These are phyloP conservation scores for Bombus fervidus DNA, from an alignment of 1,140 invertebrate species.

Conservation along the genomic window DNA sequence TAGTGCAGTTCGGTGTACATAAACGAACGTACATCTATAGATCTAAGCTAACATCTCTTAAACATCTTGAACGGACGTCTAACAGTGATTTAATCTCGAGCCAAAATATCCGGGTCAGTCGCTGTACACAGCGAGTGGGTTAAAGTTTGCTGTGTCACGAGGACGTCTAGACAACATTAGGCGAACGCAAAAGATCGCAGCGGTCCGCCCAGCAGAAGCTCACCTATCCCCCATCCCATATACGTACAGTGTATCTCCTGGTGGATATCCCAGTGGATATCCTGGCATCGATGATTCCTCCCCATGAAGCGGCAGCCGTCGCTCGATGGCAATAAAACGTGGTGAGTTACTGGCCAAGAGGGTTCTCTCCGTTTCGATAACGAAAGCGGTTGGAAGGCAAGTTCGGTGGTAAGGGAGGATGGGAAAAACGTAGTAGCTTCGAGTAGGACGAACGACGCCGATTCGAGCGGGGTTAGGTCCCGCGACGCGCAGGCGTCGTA, in stretches of 20 bases:
- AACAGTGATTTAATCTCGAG: slow-evolving; percentile 8
- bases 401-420: not conserved
- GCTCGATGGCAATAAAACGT: slow-evolving; percentile 44
- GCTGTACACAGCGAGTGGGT: slow-evolving; percentile 53
- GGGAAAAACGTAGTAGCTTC: slow-evolving; percentile 7
- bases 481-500: slow-evolving; percentile 69
- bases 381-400: not conserved
- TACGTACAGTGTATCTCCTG: too few relatives aligned
- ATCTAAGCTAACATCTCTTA: not conserved
- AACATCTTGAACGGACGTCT: slow-evolving; percentile 1
- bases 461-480: slow-evolving; percentile 25
- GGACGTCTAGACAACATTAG: slow-evolving; percentile 59
- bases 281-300: not conserved
- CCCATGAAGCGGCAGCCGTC: not conserved
- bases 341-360: slow-evolving; percentile 23
- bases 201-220: too few relatives aligned
- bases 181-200: slow-evolving; percentile 13
- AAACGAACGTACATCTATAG: not conserved
- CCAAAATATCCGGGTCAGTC: slow-evolving; percentile 64
- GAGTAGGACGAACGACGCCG: slow-evolving; percentile 41
- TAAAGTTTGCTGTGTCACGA: slow-evolving; percentile 60
- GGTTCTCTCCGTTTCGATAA: slow-evolving; percentile 25
- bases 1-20: not conserved
- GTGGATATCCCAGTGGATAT: too few relatives aligned
- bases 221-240: too few relatives aligned